Evolutionary conservation across 2,888 invertebrate genomes (phyloP), one percentile per base, ranked within the genome.

Genomic region (Leptogaster cylindrica): DNA sequence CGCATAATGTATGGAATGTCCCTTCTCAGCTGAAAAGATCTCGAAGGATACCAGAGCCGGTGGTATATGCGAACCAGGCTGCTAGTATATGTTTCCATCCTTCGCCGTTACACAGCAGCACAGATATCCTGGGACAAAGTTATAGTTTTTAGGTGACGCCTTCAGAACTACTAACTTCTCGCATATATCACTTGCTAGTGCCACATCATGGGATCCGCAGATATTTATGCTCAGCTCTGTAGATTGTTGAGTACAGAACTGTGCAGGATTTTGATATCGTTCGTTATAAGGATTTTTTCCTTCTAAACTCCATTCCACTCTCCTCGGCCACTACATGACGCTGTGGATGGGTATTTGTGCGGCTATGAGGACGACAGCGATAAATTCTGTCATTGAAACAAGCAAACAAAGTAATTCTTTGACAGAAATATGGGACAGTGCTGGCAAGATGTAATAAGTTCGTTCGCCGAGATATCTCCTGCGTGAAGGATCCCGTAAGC

Each of bases 81-180:
- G 58, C 14, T 12, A 52, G 52, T 25, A 50, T 50, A 23, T 50
- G 28, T 50, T 31, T 18, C 36, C 7, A n/a, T 31, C 27, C 20
- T 44, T 18, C 44, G 27, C 61, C 20, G 61, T 61, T 44, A 61
- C 52, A 66, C 31, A 33, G 51, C 58, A 69, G 46, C 28, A 58
- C 48, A 67, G 65, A 67, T 66, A 63, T 67, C 66, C 66, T 52
- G 68, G 66, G 68, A 70, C 70, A 68, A 70, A 70, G 70, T 70
- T 70, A 70, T 70, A 70, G 70, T 68, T 70, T 70, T 70, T 70
- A 70, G 70, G 70, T 70, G 70, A 70, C 70, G 70, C 70, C 70
- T 70, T 70, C 70, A 70, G 66, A 70, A 70, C 68, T 70, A 70
- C 70, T 68, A 70, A 70, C 70, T 70, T 70, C 70, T 68, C 70